phyloP scores from a whole-genome alignment of 2,888 invertebrate species.

The Amiota minor region DNA sequence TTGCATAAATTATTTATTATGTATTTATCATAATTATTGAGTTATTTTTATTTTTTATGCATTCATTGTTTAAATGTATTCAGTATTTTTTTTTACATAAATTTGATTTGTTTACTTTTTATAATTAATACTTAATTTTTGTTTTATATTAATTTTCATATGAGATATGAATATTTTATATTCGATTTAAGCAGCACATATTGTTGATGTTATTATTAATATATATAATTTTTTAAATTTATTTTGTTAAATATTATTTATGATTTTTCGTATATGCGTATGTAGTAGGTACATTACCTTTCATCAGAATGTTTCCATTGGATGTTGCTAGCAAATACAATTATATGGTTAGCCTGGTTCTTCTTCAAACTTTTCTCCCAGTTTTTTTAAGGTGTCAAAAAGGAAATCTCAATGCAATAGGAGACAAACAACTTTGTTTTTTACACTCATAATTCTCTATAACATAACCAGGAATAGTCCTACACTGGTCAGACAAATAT shows the following conservation, averaged over 20 bases:
- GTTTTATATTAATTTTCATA: conserved; percentile 16
- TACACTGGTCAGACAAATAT: no score
- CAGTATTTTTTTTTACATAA: conserved; percentile 26
- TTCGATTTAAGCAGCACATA: conserved; percentile 49
- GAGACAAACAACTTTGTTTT: no score
- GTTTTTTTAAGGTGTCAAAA: no score
- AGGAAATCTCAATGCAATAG: no score
- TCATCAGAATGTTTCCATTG: no score
- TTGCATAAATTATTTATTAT: conserved; percentile 43
- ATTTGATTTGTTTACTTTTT: conserved; percentile 27
- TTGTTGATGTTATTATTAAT: conserved; percentile 12
- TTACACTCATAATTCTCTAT: no score
- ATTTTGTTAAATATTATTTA: conserved; percentile 41
- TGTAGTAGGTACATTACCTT: conserved; percentile 8
- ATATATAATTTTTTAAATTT: conserved; percentile 28
- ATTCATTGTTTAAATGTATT: conserved; percentile 38
- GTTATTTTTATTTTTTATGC: conserved; percentile 37
- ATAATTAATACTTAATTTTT: conserved; percentile 15
- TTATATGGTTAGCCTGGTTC: no score
- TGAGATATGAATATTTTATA: conserved; percentile 57
- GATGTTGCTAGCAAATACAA: no score
- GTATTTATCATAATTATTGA: conserved; percentile 44
- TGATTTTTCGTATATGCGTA: conserved; percentile 19
- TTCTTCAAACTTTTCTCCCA: no score
- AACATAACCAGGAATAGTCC: no score